phyloP scores from a whole-genome alignment of 1,140 invertebrate genomes.

The Polypedilum pembai region DNA sequence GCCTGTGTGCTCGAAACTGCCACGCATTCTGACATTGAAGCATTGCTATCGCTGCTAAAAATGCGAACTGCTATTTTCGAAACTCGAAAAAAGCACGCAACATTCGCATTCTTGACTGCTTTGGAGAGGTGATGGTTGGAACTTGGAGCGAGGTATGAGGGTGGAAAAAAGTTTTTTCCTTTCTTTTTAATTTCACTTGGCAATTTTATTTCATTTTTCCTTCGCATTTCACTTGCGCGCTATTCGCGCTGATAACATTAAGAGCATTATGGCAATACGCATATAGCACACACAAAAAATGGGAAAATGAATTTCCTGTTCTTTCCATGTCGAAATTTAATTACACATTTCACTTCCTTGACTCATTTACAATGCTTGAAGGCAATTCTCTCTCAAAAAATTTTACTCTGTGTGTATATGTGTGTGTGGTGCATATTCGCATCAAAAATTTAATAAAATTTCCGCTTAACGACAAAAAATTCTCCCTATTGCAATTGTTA shows the following conservation, averaged over 20 bases:
- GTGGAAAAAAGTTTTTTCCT: conserved; percentile 6
- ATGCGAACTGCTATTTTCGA: conserved; percentile 3
- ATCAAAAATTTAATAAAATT: no score
- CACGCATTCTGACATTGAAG: conserved; percentile 16
- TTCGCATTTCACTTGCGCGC: background rate
- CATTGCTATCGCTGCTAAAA: conserved; percentile 16
- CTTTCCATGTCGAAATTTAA: conserved; percentile 18
- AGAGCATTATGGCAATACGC: background rate
- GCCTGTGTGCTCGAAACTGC: background rate
- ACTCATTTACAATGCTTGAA: background rate
- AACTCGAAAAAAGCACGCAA: conserved; percentile 9
- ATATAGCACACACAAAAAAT: background rate
- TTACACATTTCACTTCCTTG: conserved; percentile 17
- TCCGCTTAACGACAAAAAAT: background rate
- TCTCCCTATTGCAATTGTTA: background rate
- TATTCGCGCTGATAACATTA: background rate
- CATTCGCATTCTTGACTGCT: background rate
- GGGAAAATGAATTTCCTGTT: conserved; percentile 17
- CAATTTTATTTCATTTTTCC: conserved; percentile 11
- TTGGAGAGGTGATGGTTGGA: no score
- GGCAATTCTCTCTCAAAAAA: no score
- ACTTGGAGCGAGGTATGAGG: background rate
- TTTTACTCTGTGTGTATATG: no score
- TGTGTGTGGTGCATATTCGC: no score
- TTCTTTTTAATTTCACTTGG: conserved; percentile 19